These are phyloP conservation scores for Australoheros facetus DNA, from an alignment of 2,797 vertebrate species.

Conservation along the genomic window DNA sequence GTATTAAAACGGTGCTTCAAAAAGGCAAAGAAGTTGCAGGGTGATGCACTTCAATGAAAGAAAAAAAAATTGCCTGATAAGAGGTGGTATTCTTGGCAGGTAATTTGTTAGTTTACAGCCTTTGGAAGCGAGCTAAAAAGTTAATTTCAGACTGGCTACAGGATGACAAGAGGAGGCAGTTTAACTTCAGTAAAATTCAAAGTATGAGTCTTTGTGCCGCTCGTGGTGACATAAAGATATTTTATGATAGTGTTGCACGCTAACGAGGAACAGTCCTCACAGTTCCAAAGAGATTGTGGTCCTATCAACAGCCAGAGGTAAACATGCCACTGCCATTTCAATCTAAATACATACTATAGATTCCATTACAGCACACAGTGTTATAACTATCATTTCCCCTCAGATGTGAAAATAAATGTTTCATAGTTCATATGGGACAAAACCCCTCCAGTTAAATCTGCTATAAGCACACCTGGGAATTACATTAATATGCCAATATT, in stretches of 20 bases:
- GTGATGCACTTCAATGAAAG: constrained; percentile 28
- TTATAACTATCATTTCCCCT: constrained; percentile 17
- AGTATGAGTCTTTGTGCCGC: constrained; percentile 24
- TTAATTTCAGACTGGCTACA: constrained; percentile 58
- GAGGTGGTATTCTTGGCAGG: constrained; percentile 52
- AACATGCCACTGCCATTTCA: constrained; percentile 56
- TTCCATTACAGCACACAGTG: constrained; percentile 1
- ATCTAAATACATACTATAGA: constrained; percentile 28
- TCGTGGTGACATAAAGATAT: constrained; percentile 46
- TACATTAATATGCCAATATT: constrained; percentile 14
- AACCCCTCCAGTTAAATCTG: background rate
- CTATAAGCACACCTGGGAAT: constrained; percentile 9
- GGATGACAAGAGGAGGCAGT: constrained; percentile 39
- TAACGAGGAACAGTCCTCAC: constrained; percentile 46
- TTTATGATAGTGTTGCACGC: constrained; percentile 44
- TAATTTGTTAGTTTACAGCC: constrained; percentile 58
- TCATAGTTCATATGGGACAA: constrained; percentile 6
- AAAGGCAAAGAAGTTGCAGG: constrained; percentile 1
- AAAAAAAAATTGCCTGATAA: constrained; percentile 47
- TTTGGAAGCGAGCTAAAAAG: constrained; percentile 49
- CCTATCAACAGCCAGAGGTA: constrained; percentile 48
- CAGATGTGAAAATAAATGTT: constrained; percentile 33
- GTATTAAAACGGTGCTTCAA: constrained; percentile 6
- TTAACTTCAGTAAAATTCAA: constrained; percentile 52
- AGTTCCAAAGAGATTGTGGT: constrained; percentile 52